Conservation (phyloP, 2,797 vertebrate species). For the Pseudomugil tenellus region DNA sequence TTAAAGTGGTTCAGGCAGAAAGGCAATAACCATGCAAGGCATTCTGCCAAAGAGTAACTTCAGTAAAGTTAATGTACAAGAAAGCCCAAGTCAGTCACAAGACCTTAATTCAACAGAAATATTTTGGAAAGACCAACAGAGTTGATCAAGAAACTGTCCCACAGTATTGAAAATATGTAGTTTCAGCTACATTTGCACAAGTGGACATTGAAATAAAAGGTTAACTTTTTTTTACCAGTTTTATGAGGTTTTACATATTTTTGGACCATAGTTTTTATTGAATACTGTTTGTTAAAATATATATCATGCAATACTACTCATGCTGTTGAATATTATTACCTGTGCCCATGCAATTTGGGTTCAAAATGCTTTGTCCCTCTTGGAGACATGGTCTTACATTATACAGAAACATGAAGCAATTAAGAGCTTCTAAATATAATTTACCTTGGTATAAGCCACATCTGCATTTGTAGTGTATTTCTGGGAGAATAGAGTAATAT, state of each 20-base stretch:
- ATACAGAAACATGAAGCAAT: constrained; percentile 25
- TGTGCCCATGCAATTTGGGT: neutral
- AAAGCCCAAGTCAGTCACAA: neutral
- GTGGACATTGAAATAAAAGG: neutral
- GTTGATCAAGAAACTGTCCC: neutral
- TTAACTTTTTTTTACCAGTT: neutral
- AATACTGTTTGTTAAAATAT: neutral
- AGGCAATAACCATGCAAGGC: neutral
- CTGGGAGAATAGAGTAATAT: constrained; percentile 7
- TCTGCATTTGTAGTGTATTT: constrained; percentile 5
- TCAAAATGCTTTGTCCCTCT: constrained; percentile 6
- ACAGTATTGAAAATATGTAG: neutral
- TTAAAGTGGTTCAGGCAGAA: neutral
- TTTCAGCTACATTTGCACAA: neutral
- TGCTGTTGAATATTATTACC: neutral
- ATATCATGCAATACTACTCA: neutral
- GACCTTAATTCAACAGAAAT: neutral
- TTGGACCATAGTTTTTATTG: neutral
- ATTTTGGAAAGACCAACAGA: neutral
- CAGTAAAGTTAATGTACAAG: constrained; percentile 1
- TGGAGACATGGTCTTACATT: constrained; percentile 21
- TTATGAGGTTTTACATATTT: neutral
- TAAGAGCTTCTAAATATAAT: constrained; percentile 21
- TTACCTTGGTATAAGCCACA: neutral
- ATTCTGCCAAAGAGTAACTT: neutral